Conservation (phyloP, 2,797 vertebrate genomes). For the Adelosebastes latens region DNA sequence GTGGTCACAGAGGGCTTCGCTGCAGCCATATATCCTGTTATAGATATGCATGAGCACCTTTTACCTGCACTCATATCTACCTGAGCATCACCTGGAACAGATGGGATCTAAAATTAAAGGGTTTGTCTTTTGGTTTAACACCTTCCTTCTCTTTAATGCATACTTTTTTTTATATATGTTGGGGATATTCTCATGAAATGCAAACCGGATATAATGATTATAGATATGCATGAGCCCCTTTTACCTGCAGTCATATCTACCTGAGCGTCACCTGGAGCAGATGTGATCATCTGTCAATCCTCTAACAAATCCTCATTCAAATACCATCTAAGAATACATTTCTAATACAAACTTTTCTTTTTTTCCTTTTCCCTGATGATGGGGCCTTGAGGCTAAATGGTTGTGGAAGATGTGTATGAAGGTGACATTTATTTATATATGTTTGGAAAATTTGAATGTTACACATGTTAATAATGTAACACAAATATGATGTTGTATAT, state of each 20-base stretch:
- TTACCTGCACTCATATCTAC: conserved; percentile 22
- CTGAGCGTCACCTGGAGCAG: conserved; percentile 18
- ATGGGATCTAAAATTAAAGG: neutral
- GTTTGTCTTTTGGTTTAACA: neutral
- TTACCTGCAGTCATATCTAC: conserved; percentile 23
- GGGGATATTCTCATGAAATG: neutral
- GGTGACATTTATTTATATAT: no score
- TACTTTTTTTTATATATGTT: neutral
- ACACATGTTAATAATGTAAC: no score
- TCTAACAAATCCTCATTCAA: no score
- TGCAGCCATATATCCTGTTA: conserved; percentile 23
- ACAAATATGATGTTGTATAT: no score
- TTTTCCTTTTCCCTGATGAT: no score
- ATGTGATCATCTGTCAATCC: neutral
- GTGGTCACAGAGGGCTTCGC: conserved; percentile 25
- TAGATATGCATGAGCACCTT: conserved; percentile 20
- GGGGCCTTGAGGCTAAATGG: no score
- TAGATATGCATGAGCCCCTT: conserved; percentile 19
- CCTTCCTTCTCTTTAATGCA: neutral
- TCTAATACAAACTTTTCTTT: no score
- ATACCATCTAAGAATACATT: no score
- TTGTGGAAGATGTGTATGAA: no score
- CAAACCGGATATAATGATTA: neutral
- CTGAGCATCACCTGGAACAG: conserved; percentile 27
- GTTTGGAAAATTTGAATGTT: no score